Evolutionary conservation across 2,113 vertebrate genomes (phyloP).

Genomic region (Ploceus nigricollis): DNA sequence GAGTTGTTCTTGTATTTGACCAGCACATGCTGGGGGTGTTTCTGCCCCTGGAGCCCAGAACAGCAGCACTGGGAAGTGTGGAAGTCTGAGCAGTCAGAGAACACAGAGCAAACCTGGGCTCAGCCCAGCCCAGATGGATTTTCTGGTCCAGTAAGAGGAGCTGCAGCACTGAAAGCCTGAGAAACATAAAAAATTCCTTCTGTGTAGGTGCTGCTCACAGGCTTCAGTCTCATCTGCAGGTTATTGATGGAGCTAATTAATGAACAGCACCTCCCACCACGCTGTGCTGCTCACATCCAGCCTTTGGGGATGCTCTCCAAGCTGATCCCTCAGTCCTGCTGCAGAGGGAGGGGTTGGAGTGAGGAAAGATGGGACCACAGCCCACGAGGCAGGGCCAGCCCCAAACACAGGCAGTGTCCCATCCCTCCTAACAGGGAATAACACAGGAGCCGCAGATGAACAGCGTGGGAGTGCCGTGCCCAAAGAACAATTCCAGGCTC

Average conservation of each 20-base stretch:
- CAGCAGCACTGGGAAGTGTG: neutral
- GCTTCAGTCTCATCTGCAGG: neutral
- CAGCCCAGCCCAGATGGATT: neutral
- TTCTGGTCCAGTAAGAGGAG: neutral
- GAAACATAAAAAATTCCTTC: neutral
- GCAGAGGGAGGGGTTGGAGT: neutral
- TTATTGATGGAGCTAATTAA: neutral
- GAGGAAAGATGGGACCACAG: rapidly evolving
- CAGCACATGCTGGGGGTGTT: neutral
- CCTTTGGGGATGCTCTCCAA: neutral
- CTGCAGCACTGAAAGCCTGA: neutral
- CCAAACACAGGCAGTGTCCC: neutral
- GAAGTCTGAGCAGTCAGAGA: neutral
- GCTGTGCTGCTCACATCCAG: neutral
- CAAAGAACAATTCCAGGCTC: neutral
- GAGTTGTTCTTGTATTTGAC: neutral
- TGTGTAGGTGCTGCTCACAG: neutral
- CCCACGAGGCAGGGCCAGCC: neutral
- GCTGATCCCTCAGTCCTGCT: neutral
- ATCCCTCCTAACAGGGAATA: neutral
- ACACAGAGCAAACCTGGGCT: neutral
- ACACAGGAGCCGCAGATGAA: neutral
- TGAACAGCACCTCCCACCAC: neutral
- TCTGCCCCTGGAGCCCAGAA: neutral
- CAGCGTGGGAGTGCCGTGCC: rapidly evolving